Base-by-base conservation (phyloP, 1,140 invertebrate genomes). In the Scaptodrosophila lebanonensis region DNA sequence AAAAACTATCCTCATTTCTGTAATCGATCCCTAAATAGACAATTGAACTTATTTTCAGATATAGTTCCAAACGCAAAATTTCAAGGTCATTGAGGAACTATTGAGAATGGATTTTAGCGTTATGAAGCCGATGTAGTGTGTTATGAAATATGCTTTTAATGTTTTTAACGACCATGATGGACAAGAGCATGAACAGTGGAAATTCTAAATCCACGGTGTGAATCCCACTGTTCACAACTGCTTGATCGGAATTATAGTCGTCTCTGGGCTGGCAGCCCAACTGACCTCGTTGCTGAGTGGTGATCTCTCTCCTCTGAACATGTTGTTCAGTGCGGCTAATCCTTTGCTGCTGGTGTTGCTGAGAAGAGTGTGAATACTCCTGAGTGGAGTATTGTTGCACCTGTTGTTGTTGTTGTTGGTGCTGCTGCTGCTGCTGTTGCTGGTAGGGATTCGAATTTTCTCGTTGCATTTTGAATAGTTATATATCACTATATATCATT, bases 221-320 rank as follows among this genome's bases (percentile, higher is more conserved):
- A 85, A 82, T 67, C 65, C 73, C 71, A 75, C 71, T 56, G 71
- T 58, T 40, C 54, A 64, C 32, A 8, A n/a, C 45, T 64, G 45
- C 57, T 36, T 61, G n/a, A n/a, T n/a, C n/a, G n/a, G n/a, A n/a
- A n/a, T 12, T 18, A 13, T 20, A 35, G 25, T 16, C 38, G 4
- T 17, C 25, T 39, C 2, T n/a, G 12, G 27, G 12, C 13, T 13
- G 56, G 15, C 56, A 36, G 43, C 53, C 22, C 13, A 42, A 87
- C 92, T 90, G 88, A 93, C 93, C 92, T 93, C 91, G 91, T 88
- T 93, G 92, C 86, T 94, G 93, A 85, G 91, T 92, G 87, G 91
- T 92, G 86, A 93, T 89, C 87, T 94, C 93, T 67, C 91, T 90
- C 45, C 92, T 93, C 39, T 85, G 79, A 87, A 93, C 90, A 87